Base-by-base conservation (phyloP, 1,140 invertebrate genomes). In the Philotrypesis tridentata region DNA sequence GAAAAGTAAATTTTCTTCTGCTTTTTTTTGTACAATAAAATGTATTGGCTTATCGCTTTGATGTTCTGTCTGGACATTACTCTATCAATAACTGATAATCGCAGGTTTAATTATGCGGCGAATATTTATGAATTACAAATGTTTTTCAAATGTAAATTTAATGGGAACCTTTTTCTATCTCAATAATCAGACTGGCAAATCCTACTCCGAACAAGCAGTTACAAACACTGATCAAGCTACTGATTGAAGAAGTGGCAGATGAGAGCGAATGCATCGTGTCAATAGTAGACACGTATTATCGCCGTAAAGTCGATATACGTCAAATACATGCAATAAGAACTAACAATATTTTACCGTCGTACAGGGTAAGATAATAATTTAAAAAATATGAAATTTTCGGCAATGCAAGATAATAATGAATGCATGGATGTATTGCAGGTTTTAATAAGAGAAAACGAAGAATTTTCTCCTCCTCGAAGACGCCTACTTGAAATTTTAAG, bases 391-490 rank as follows among this genome's bases (percentile, higher is more conserved):
- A 61, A 23, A n/a, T 2, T 23, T 21, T 61, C 21, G 23, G n/a
- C n/a, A 63, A 63, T 7, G 11, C 5, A 1, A 8, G n/a, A 63
- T 11, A 5, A 63, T 63, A 23, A 23, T 5, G 2, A 2, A 0
- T 65, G 25, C 12, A 11, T 2, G 31, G 2, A 70, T 31, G 29
- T n/a, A 25, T 87, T 89, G 1, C 79, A 95, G 95, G 92, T 94
- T 14, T 89, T 92, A 14, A 91, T 95, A 3, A 90, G 93, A 63
- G 95, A 95, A 43, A 92, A 91, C 33, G 95, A 96, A 86, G 93
- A 95, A 89, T 90, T 96, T 8, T 85, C 93, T 8, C 92, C 93
- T 0, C 95, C 95, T 1, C 93, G 93, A 72, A 92, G 89, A 79
- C 87, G 90, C 74, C 93, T 94, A 1, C 82, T 93, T 70, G 89